Base-by-base conservation (phyloP, 1,140 invertebrate species). In the Ruditapes philippinarum region DNA sequence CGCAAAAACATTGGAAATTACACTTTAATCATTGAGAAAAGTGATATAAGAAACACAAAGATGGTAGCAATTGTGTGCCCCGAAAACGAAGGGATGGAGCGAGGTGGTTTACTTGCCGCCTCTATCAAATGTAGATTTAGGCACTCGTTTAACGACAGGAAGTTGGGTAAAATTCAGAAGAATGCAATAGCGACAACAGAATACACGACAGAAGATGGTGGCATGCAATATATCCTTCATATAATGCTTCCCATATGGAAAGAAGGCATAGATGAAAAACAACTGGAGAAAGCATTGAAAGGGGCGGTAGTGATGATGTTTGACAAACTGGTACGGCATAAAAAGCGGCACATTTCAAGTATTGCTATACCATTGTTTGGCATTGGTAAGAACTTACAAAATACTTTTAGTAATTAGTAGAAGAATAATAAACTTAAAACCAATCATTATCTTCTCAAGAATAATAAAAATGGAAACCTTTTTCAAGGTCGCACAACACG, bases 21-120 rank as follows among this genome's bases (percentile, higher is more conserved):
- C 3, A 4, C 25, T 11, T 9, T 62, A 9, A 14, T 62, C 28
- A n/a, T 62, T 62, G 57, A 62, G n/a, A 62, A 7, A 5, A 9
- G 57, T 62, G 57, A 62, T 62, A 62, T 62, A 62, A 25, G 57
- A 62, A 25, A 62, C 25, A 28, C 57, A 4, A 28, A 25, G 7
- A 62, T 25, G 57, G 57, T 62, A 62, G 57, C 57, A 62, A 62
- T 62, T 28, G 57, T 62, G 19, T 62, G 57, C 28, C 57, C 57
- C 0, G 57, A 62, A 62, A 62, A 25, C 57, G 57, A 62, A 28
- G 57, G 57, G 28, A 25, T 4, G 28, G 22, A 62, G 7, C 22
- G 25, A 7, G 57, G 57, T 62, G 57, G 57, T n/a, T 28, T 62
- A 5, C 57, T 62, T 28, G 57, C 57, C 25, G 25, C 25, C n/a